Base-by-base conservation (phyloP, 2,888 invertebrate species). In the Drosophila picticornis region DNA sequence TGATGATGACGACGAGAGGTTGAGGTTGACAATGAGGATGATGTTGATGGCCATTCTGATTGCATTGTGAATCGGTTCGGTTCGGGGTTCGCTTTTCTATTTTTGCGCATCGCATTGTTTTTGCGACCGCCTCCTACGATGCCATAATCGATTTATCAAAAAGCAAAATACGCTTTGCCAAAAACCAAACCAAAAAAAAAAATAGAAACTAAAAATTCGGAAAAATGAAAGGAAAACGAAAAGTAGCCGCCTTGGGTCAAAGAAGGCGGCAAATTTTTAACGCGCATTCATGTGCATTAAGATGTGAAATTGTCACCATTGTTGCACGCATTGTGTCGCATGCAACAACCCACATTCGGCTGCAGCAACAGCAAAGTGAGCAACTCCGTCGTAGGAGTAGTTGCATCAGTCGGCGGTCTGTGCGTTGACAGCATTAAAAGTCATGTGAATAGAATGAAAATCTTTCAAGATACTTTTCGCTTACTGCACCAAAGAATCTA, bases 61-160 rank as follows among this genome's bases (percentile, higher is more conserved):
- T 80, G 75, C 81, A 81, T 77, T 75, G 77, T 78, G 57, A 55
- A 53, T 55, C 75, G 72, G 40, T 71, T 50, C 60, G 51, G 58
- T 69, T 43, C 53, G 55, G 61, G 50, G 36, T 65, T 75, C 57
- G 60, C 31, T 58, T 58, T 65, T 65, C 64, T 71, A 63, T 71
- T 66, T 75, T 72, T 81, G 62, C 74, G 51, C 63, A 60, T 74
- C 50, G 76, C 72, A 74, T 81, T 81, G 79, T 88, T 84, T 83
- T 85, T 85, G 64, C 69, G 73, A 77, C 72, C 73, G 85, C 85
- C 88, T 84, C 88, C 86, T 86, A 81, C 80, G 81, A 86, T 83
- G 89, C 84, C 83, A 82, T 91, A 91, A 90, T 91, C 90, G 91
- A 91, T 91, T 91, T 91, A 91, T 90, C 84, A 91, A 91, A 86